Conservation (phyloP, 1,140 invertebrate genomes). For the Belonocnema kinseyi region DNA sequence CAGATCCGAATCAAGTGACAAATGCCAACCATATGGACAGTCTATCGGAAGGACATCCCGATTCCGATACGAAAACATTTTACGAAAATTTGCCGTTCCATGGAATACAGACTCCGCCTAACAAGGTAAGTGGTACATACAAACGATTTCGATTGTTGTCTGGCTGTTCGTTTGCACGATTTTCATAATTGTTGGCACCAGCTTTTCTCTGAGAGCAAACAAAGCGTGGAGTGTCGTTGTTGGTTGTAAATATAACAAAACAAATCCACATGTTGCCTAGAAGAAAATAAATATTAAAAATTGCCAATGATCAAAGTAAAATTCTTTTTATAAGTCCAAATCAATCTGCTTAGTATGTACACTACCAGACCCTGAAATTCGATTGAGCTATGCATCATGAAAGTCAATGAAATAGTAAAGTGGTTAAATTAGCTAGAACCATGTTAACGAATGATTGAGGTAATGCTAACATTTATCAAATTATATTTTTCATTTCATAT, state of each 20-base stretch:
- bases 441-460: neutral
- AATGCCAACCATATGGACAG: conserved; percentile 72
- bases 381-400: neutral
- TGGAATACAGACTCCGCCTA: conserved; percentile 91
- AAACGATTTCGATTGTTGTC: conserved; percentile 21
- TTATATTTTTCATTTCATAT: no score
- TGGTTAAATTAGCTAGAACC: conserved; percentile 11
- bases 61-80: conserved; percentile 81
- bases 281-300: neutral
- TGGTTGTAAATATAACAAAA: neutral
- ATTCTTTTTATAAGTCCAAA: neutral
- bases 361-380: neutral
- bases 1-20: conserved; percentile 72
- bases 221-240: neutral
- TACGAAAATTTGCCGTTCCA: conserved; percentile 97
- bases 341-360: neutral
- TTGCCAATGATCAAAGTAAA: neutral
- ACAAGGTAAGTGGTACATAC: conserved; percentile 84
- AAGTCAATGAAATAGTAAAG: conserved; percentile 1
- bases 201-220: neutral
- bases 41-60: conserved; percentile 70
- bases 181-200: conserved; percentile 9
- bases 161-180: neutral
- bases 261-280: neutral
- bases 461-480: neutral